Evolutionary conservation across 1,140 invertebrate species (phyloP), one percentile per base, ranked within the genome.

Genomic region (Pseudomyrmex gracilis): DNA sequence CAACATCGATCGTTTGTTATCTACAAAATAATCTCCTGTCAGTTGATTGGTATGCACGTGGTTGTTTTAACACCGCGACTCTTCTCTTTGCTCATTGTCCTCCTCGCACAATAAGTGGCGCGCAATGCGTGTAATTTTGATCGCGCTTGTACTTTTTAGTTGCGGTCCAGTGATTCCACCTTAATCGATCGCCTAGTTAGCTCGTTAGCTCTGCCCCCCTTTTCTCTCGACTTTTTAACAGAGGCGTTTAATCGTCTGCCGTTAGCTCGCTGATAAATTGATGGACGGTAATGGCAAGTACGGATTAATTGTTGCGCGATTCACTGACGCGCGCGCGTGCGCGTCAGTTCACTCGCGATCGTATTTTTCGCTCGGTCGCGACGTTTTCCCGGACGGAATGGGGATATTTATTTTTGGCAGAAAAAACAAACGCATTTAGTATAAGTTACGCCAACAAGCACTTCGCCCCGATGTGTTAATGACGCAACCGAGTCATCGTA

Each of bases 1-100:
- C 17, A 10, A 13, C 20, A 12, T 55, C 82, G 73, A 87, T 88
- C 83, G 57, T 83, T 66, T 49, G 60, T 60, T 17, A 34, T 34
- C 34, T 34, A 34, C 34, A 34, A 34, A 5, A 34, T 34, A 34
- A 34, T 34, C 34, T 34, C 34, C 34, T 34, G 34, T 34, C 34
- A 34, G 34, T 34, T 34, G 34, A 5, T 34, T 34, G 34, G 5
- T 34, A 55, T 66, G 24, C 73, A 67, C 64, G 64, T 45, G 74
- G 2, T 78, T 58, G 51, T 58, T 20, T 22, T 64, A 17, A 10
- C 17, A n/a, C n/a, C 7, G 60, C 45, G 60, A 66, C 17, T 47
- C 67, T 20, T 67, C n/a, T 47, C 34, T 34, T 34, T 34, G 34
- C 34, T 34, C 34, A 34, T 34, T 34, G 34, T 34, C 34, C 34